Evolutionary conservation across 2,113 vertebrate genomes (phyloP).

Genomic region (Podocnemis expansa): DNA sequence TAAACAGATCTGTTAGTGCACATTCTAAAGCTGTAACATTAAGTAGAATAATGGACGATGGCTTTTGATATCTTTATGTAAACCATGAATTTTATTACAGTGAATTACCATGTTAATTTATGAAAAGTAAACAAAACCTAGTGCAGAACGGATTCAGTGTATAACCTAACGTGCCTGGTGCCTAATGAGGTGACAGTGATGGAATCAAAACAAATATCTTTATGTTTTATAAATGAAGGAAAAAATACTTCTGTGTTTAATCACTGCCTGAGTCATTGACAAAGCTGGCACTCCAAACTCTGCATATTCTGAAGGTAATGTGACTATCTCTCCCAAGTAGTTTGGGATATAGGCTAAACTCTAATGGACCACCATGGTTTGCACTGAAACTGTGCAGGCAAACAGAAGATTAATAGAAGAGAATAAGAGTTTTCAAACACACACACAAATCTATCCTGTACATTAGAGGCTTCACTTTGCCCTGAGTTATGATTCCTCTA

Average conservation of each 20-base stretch:
- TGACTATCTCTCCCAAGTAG: slow-evolving; percentile 32
- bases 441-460: not conserved
- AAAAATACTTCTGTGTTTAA: slow-evolving; percentile 60
- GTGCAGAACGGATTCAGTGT: slow-evolving; percentile 58
- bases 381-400: not conserved
- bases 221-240: slow-evolving; percentile 59
- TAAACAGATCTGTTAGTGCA: slow-evolving; percentile 61
- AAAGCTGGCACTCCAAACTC: slow-evolving; percentile 30
- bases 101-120: slow-evolving; percentile 71
- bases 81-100: slow-evolving; percentile 72
- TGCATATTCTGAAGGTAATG: slow-evolving; percentile 38
- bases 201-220: slow-evolving; percentile 69
- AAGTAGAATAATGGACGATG: slow-evolving; percentile 54
- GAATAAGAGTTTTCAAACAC: not conserved
- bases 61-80: slow-evolving; percentile 71
- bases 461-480: not conserved
- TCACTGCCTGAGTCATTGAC: slow-evolving; percentile 36
- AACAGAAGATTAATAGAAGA: not conserved
- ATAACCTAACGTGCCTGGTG: slow-evolving; percentile 53
- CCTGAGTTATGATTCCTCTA: not conserved
- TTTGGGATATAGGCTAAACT: not conserved
- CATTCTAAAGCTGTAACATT: slow-evolving; percentile 52
- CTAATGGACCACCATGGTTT: slow-evolving; percentile 49
- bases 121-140: slow-evolving; percentile 67
- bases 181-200: slow-evolving; percentile 68